Evolutionary conservation across 2,888 invertebrate species (phyloP).

Genomic region (Limnephilus rhombicus): DNA sequence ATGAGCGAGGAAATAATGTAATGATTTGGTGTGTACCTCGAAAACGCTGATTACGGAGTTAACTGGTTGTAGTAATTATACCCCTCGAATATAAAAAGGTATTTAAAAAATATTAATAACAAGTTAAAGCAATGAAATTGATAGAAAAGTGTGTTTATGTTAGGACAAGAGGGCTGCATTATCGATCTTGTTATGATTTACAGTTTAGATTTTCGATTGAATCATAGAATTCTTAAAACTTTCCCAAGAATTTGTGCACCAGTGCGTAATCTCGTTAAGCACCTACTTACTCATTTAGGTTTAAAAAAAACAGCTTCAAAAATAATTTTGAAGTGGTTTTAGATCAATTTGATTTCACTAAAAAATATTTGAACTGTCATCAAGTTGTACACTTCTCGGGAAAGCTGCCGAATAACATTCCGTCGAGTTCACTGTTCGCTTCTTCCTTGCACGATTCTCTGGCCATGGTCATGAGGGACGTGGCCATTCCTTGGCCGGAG

Average conservation of each 20-base stretch:
- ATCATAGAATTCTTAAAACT: background rate
- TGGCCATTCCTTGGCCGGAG: slow-evolving; percentile 72
- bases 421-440: background rate
- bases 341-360: slow-evolving; percentile 11
- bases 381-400: slow-evolving; percentile 22
- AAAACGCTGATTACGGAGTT: too few relatives aligned
- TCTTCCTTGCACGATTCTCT: slow-evolving; percentile 30
- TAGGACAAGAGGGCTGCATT: background rate
- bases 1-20: too few relatives aligned
- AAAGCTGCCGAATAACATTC: background rate
- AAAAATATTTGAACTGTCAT: background rate
- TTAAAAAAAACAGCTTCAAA: background rate
- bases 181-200: background rate
- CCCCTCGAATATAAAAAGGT: too few relatives aligned
- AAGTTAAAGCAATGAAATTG: background rate
- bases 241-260: background rate
- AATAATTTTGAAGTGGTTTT: background rate
- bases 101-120: background rate
- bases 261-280: background rate
- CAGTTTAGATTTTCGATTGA: too few relatives aligned
- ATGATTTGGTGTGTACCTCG: too few relatives aligned
- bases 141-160: background rate
- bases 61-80: too few relatives aligned
- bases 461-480: slow-evolving; percentile 34
- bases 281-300: background rate